Conservation (phyloP, 1,140 invertebrate species). For the Lordiphosa clarofinis region DNA sequence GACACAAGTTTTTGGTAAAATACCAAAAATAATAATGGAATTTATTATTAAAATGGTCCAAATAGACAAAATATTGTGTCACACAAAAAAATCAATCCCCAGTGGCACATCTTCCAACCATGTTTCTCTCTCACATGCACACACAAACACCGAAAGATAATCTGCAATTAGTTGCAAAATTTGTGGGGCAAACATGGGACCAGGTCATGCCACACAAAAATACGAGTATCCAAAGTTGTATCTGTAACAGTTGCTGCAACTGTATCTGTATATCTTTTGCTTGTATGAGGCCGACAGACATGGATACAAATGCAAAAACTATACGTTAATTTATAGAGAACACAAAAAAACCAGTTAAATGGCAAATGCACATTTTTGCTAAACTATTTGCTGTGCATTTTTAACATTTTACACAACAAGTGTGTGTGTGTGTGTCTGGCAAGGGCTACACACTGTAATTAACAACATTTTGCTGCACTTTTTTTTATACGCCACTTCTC, state of each 20-base stretch:
- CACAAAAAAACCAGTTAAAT: slow-evolving; percentile 51
- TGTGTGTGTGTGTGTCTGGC: slow-evolving; percentile 24
- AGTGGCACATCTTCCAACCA: not conserved
- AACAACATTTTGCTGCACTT: slow-evolving; percentile 64
- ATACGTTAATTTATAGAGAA: slow-evolving; percentile 21
- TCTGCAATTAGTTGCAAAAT: slow-evolving; percentile 63
- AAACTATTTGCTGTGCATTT: slow-evolving; percentile 51
- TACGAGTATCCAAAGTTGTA: not conserved
- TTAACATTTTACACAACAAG: slow-evolving; percentile 47
- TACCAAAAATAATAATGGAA: no score
- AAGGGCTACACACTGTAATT: slow-evolving; percentile 46
- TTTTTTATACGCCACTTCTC: slow-evolving; percentile 29
- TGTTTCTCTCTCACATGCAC: not conserved
- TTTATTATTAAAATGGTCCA: no score
- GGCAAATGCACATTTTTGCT: slow-evolving; percentile 50
- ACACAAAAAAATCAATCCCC: no score
- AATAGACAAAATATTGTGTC: no score
- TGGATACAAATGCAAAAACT: slow-evolving; percentile 22
- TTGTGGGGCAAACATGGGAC: slow-evolving; percentile 48
- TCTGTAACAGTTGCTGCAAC: slow-evolving; percentile 23
- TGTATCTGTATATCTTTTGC: slow-evolving; percentile 23
- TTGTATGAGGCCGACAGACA: slow-evolving; percentile 18
- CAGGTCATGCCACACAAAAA: slow-evolving; percentile 8
- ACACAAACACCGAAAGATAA: slow-evolving; percentile 28
- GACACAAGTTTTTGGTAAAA: no score